Percentiles rank a stretch among this genome's conserved stretches.
Evolutionary conservation across 2,888 invertebrate species (phyloP).

Genomic region (Periphyllus acericola): DNA sequence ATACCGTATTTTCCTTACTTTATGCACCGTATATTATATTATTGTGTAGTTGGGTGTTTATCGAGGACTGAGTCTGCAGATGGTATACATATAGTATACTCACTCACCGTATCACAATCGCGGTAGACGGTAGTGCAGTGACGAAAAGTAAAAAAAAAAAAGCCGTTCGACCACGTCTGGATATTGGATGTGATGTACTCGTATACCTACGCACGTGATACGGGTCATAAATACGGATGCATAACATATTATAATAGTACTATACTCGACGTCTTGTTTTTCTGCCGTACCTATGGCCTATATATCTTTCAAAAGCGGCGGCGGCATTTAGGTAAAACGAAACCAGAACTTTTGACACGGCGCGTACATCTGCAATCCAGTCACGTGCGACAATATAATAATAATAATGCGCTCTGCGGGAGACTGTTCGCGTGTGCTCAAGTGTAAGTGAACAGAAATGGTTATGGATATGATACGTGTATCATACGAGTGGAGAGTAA

Average conservation of each 20-base stretch:
- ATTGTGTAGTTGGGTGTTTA: too few species aligned
- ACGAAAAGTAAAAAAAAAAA: neutral
- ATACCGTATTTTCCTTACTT: neutral
- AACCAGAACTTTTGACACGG: slow-evolving; percentile 6
- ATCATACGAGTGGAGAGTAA: neutral
- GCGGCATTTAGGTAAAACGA: slow-evolving; percentile 24
- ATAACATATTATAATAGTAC: neutral
- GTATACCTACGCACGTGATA: neutral
- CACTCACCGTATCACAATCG: neutral
- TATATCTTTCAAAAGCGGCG: slow-evolving; percentile 1
- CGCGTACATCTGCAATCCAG: slow-evolving; percentile 1
- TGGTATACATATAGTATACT: neutral
- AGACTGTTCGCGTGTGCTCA: neutral
- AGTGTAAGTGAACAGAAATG: too few species aligned
- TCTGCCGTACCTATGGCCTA: neutral
- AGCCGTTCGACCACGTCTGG: neutral
- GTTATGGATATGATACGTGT: neutral
- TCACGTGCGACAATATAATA: neutral
- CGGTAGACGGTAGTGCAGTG: neutral
- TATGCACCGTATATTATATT: neutral
- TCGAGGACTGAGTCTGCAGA: too few species aligned
- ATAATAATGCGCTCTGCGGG: neutral
- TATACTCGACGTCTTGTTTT: neutral
- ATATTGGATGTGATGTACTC: too few species aligned
- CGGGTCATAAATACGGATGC: neutral